A percentile compares a stretch with the other conserved stretches of the same genome.
These are phyloP conservation scores for Ecdyonurus torrentis DNA, from an alignment of 2,888 invertebrate genomes.

Conservation along the genomic window DNA sequence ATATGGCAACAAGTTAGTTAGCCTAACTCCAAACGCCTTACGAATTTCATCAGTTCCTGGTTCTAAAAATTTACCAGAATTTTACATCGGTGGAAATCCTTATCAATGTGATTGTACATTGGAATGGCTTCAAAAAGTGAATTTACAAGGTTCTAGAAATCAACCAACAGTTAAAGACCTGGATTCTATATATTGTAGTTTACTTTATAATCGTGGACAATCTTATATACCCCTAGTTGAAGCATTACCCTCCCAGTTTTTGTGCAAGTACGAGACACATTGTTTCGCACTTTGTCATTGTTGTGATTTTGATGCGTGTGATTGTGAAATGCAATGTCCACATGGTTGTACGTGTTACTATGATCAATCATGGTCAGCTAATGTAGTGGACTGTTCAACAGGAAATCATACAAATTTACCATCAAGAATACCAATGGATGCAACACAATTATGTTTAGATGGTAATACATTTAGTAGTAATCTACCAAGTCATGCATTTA, in stretches of 20 bases:
- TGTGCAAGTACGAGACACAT: slow-evolving; percentile 69
- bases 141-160: slow-evolving; percentile 49
- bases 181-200: slow-evolving; percentile 64
- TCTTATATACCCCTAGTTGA: slow-evolving; percentile 58
- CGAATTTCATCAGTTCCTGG: slow-evolving; percentile 58
- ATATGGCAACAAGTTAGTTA: slow-evolving; percentile 62
- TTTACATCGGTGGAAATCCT: slow-evolving; percentile 72
- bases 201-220: slow-evolving; percentile 58
- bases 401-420: slow-evolving; percentile 55
- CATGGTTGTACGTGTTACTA: slow-evolving; percentile 76
- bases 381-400: slow-evolving; percentile 66
- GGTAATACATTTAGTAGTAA: slow-evolving; percentile 58
- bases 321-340: slow-evolving; percentile 85
- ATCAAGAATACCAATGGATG: slow-evolving; percentile 76
- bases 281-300: slow-evolving; percentile 79
- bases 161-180: slow-evolving; percentile 70
- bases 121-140: slow-evolving; percentile 78
- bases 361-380: slow-evolving; percentile 72
- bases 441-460: slow-evolving; percentile 72
- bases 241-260: slow-evolving; percentile 63
- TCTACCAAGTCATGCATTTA: slow-evolving; percentile 67
- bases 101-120: slow-evolving; percentile 78
- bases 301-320: slow-evolving; percentile 82
- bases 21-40: slow-evolving; percentile 55
- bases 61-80: slow-evolving; percentile 57